Percentiles rank a stretch among this genome's conserved stretches.
phyloP scores from a whole-genome alignment of 2,888 invertebrate genomes.

The Tenodera sinensis region DNA sequence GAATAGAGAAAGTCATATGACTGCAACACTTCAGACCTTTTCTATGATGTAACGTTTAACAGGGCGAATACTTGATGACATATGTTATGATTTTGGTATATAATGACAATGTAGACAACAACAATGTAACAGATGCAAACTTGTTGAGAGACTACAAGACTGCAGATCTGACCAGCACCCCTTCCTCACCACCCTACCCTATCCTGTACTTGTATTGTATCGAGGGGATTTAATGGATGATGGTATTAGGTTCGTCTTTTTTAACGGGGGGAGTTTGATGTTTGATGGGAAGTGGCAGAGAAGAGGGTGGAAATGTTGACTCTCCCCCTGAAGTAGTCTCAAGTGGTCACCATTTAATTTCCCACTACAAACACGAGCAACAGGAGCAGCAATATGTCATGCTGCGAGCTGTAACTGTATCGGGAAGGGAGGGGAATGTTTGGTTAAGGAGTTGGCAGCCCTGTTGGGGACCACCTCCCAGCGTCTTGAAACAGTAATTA shows the following conservation, averaged over 20 bases:
- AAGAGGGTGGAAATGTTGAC: constrained; percentile 9
- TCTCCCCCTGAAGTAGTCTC: constrained; percentile 8
- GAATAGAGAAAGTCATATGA: no score
- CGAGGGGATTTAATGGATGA: constrained; percentile 14
- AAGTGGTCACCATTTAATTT: constrained; percentile 32
- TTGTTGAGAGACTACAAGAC: not conserved
- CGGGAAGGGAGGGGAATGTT: not conserved
- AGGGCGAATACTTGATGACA: no score
- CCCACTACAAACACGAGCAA: constrained; percentile 10
- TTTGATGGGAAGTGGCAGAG: not conserved
- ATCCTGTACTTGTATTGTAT: not conserved
- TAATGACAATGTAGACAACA: no score
- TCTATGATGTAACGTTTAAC: no score
- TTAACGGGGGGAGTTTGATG: not conserved
- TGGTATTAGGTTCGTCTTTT: not conserved
- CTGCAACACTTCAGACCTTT: no score
- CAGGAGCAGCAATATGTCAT: not conserved
- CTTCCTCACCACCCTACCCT: no score
- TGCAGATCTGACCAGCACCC: no score
- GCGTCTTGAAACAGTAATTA: not conserved
- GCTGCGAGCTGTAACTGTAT: not conserved
- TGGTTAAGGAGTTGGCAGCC: not conserved
- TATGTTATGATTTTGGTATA: no score
- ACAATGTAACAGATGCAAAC: no score
- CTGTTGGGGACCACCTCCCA: not conserved